These are phyloP conservation scores for Hylaeus anthracinus DNA, from an alignment of 1,140 invertebrate species.

Conservation along the genomic window DNA sequence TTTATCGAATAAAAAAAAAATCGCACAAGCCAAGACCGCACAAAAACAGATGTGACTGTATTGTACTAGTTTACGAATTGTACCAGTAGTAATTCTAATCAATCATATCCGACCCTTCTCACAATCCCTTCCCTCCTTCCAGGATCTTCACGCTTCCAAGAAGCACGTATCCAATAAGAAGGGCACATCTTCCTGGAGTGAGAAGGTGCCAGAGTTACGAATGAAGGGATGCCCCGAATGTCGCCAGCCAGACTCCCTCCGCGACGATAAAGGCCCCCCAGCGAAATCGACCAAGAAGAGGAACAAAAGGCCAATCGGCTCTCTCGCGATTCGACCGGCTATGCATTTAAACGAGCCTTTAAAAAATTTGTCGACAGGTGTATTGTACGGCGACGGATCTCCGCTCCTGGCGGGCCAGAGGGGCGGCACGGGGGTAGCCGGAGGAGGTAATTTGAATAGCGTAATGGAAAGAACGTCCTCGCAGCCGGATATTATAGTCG, in stretches of 20 bases:
- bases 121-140: no score
- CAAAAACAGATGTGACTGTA: no score
- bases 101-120: no score
- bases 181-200: no score
- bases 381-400: slow-evolving; percentile 16
- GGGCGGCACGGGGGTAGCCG: no score
- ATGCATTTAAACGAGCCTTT: slow-evolving; percentile 46
- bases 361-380: slow-evolving; percentile 39
- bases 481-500: not conserved
- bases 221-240: not conserved
- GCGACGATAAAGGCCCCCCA: not conserved
- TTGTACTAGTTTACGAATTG: no score
- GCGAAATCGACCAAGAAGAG: not conserved
- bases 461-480: slow-evolving; percentile 19
- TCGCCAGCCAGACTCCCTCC: not conserved
- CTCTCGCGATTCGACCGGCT: slow-evolving; percentile 19
- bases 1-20: no score
- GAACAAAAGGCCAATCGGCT: slow-evolving; percentile 27
- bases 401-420: not conserved
- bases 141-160: no score
- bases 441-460: slow-evolving; percentile 26
- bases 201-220: no score
- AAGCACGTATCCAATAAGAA: not conserved
- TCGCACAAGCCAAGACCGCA: no score
- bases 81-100: no score